Base-by-base conservation (phyloP, 1,140 invertebrate genomes). In the Drosophila takahashii region DNA sequence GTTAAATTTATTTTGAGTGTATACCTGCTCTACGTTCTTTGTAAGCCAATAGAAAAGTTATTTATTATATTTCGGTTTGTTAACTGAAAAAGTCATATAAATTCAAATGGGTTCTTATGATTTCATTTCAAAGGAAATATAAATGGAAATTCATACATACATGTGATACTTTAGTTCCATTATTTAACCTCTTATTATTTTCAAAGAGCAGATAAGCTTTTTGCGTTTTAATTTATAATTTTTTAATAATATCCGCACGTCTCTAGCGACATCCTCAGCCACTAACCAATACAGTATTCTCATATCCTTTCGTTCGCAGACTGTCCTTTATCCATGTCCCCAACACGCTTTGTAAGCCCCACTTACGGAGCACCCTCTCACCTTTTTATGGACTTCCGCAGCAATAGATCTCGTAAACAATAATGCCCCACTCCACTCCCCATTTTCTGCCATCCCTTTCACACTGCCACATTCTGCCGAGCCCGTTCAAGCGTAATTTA, bases 401-500 rank as follows among this genome's bases (percentile, higher is more conserved):
- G 83, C 76, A 72, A 83, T 87, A 81, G 84, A 87, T 79, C 84
- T 72, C 45, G 32, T 56, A 69, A 74, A 79, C 78, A 87, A 86
- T 86, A 71, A 75, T 75, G 52, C 1, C 26, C 34, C 13, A 34
- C 51, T 54, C 29, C 34, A 22, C 37, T 22, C 13, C n/a, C 29
- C 8, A 16, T 13, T 10, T 10, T 34, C 26, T 45, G 29, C 44
- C 50, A 36, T 66, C 42, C 18, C 18, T 22, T 16, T 56, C 39
- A 22, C 61, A 56, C 52, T 42, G 51, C 48, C 48, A 34, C 27
- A 32, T 15, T 32, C 7, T 29, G 47, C 64, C 36, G 27, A 13
- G 71, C 74, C 77, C 52, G 75, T 74, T 89, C 65, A 76, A 81
- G 83, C 83, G 83, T 79, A 83, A 87, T 87, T 87, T 86, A 83